Evolutionary conservation across 2,113 vertebrate species (phyloP), one percentile per base, ranked within the genome.

Genomic region (Tretioscincus oriximinensis): DNA sequence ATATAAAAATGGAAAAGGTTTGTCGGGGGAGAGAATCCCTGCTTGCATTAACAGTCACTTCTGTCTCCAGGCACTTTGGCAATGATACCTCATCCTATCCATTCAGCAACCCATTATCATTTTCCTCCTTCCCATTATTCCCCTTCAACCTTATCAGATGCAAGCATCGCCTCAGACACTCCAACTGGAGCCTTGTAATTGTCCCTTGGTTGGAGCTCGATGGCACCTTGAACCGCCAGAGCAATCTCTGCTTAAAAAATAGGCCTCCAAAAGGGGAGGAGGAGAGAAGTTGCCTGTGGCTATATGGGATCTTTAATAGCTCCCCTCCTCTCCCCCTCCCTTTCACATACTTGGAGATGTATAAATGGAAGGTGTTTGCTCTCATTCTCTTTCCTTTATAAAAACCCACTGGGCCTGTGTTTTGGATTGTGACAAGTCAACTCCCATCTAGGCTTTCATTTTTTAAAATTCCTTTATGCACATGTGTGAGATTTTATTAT

Each of bases 151-250:
- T 95, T 96, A 96, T 96, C 95, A 95, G 92, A 92, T 83, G 31
- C 86, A 89, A 93, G 92, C 92, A 95, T 95, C 93, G 0, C 90
- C 89, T 94, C 93, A 92, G 93, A 94, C 28, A 90, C 93, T 94
- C 90, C 66, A 84, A 93, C 93, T 91, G 85, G 92, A 95, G 94
- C 92, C 95, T 94, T 94, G 94, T 95, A 95, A 96, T 95, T 95
- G 95, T 95, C 93, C 92, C 77, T 92, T 74, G 87, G 93, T 93
- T 94, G 91, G 92, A 92, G 94, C 93, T 96, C 88, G 93, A 95
- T 94, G 95, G 95, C 93, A 96, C 95, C 95, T 96, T 95, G 94
- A 95, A 95, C 94, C 45, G 86, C 92, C 91, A 90, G 93, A 94
- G 93, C 94, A 95, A 95, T 96, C 93, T 95, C 88, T 77, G 93